A percentile compares a stretch with the other conserved stretches of the same genome.
Evolutionary conservation across 2,888 invertebrate genomes (phyloP).

Genomic region (Epinotia bilunana): DNA sequence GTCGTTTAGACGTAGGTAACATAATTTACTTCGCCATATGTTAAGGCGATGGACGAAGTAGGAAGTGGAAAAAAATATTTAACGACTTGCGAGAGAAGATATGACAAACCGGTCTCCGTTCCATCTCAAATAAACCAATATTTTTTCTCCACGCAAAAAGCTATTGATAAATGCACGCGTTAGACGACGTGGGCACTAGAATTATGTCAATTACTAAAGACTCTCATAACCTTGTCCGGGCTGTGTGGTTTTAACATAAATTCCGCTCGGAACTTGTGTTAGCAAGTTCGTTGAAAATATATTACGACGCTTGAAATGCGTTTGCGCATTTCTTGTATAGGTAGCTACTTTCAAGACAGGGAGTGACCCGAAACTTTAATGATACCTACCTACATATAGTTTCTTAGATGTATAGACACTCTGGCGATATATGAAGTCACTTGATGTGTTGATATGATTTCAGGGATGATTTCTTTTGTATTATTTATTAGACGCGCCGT

Average conservation of each 20-base stretch:
- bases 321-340: not conserved
- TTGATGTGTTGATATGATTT: no score
- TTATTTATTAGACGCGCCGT: no score
- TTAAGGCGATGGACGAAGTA: conserved; percentile 77
- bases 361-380: no score
- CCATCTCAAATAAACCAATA: conserved; percentile 62
- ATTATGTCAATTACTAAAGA: conserved; percentile 56
- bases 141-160: conserved; percentile 60
- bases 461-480: no score
- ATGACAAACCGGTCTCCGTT: conserved; percentile 72
- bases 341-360: not conserved
- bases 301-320: not conserved
- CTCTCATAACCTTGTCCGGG: conserved; percentile 20
- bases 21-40: conserved; percentile 84
- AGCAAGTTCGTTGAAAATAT: not conserved
- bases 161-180: conserved; percentile 62
- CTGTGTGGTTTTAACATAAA: conserved; percentile 47
- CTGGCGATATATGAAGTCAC: no score
- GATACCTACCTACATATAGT: not conserved
- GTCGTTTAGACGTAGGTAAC: conserved; percentile 82
- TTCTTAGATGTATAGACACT: not conserved
- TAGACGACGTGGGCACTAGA: conserved; percentile 57
- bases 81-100: conserved; percentile 78
- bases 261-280: conserved; percentile 5
- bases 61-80: conserved; percentile 81